Conservation (phyloP, 2,888 invertebrate genomes). For the Drosophila mimica region DNA sequence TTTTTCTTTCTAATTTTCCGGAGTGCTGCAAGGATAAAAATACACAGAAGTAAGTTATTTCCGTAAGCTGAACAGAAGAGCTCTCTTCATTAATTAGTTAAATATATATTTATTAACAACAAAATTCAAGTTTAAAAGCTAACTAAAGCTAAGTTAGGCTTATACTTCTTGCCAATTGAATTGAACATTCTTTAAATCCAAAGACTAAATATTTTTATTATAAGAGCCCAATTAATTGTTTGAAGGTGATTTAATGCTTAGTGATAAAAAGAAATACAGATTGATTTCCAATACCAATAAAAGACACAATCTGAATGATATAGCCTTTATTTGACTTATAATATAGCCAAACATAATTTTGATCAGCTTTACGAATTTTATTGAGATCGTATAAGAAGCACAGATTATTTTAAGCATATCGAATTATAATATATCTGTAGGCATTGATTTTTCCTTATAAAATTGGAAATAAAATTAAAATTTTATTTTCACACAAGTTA, state of each 20-base stretch:
- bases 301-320: background rate
- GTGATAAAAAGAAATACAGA: background rate
- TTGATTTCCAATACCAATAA: background rate
- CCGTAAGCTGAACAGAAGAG: background rate
- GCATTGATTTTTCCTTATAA: no score
- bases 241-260: no score
- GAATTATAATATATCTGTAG: no score
- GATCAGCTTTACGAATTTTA: background rate
- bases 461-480: no score
- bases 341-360: background rate
- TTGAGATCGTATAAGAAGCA: background rate
- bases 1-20: background rate
- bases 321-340: background rate
- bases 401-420: no score
- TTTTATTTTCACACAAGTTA: no score
- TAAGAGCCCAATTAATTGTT: background rate
- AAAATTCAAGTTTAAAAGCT: background rate
- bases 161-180: background rate
- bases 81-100: background rate
- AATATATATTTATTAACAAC: background rate
- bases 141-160: background rate
- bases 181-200: background rate
- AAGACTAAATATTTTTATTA: background rate
- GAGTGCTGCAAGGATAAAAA: constrained; percentile 27
- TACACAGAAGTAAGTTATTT: background rate